Base-by-base conservation (phyloP, 2,888 invertebrate genomes). In the Aphodius granarius region DNA sequence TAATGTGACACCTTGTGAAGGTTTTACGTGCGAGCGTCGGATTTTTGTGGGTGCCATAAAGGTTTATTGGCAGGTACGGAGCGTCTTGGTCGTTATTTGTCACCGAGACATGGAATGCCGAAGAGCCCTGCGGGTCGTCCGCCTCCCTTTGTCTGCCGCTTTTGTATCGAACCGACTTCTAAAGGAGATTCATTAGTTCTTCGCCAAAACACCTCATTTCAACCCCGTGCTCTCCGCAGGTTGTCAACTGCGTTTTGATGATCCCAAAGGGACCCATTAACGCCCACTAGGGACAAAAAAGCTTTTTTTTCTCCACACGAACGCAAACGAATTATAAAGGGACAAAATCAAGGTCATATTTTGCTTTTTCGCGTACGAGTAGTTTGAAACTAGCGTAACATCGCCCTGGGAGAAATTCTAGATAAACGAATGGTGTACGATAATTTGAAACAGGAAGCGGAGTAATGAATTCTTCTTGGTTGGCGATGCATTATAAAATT, bases 61-160 rank as follows among this genome's bases (percentile, higher is more conserved):
- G 73, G 77, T 77, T 77, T 81, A 82, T 81, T 84, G 84, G 84
- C 85, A 85, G 85, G 84, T 83, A 83, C 81, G 83, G n/a, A 82
- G 80, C 80, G 80, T 43, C 43, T 80, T 81, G 82, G 84, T 84
- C 84, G 86, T 85, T 85, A 83, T 85, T 85, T 85, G 86, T 86
- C 85, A 84, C 85, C 82, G 78, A 19, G 43, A 13, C 43, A 43
- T 9, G 43, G 43, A 43, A 43, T 43, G 43, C 43, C 43, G 43
- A 43, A 43, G 43, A 43, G 43, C 43, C 13, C 21, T 21, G 68
- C 21, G 68, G 68, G 68, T 18, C 20, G 66, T 73, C 73, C 66
- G 23, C 66, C 82, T 83, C 83, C 83, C 84, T 81, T 83, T 80
- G 84, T 81, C 81, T 80, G 83, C 82, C 84, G 82, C 81, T 82